Percentiles rank a stretch among this genome's conserved stretches.
Conservation (phyloP, 23 tunicate genomes). For the Trididemnum nubilum region DNA sequence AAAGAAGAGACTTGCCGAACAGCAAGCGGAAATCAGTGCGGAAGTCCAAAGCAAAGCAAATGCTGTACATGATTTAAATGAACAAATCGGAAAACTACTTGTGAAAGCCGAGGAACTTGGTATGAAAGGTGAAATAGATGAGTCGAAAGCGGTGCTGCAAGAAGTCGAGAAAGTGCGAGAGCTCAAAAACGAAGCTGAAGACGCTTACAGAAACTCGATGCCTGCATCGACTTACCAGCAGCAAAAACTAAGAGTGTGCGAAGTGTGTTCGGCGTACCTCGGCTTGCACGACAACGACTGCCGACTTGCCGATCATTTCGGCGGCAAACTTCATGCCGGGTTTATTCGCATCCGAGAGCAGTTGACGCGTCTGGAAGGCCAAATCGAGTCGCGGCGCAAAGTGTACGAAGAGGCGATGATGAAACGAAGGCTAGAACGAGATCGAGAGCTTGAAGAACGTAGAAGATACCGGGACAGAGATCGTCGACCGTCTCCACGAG, state of each 20-base stretch:
- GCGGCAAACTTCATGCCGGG: slow-evolving; percentile 97
- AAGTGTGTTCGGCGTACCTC: slow-evolving; percentile 94
- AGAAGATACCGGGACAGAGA: slow-evolving; percentile 28
- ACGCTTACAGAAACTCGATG: slow-evolving; percentile 94
- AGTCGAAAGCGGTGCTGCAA: slow-evolving; percentile 67
- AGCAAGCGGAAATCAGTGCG: slow-evolving; percentile 91
- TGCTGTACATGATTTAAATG: slow-evolving; percentile 90
- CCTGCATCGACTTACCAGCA: slow-evolving; percentile 97
- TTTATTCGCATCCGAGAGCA: slow-evolving; percentile 79
- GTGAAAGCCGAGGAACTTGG: slow-evolving; percentile 94
- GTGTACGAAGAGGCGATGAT: slow-evolving; percentile 34
- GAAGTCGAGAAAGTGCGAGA: slow-evolving; percentile 82
- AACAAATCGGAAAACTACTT: slow-evolving; percentile 77
- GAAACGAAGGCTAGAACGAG: slow-evolving; percentile 20
- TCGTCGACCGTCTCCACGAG: slow-evolving; percentile 14
- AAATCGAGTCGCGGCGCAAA: slow-evolving; percentile 25
- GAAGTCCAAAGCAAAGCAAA: slow-evolving; percentile 85
- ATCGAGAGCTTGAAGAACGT: slow-evolving; percentile 8
- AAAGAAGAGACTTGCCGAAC: slow-evolving; percentile 86
- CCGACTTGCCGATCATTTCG: slow-evolving; percentile 97
- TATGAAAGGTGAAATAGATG: slow-evolving; percentile 94
- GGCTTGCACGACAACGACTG: slow-evolving; percentile 97
- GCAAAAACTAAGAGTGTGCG: slow-evolving; percentile 94
- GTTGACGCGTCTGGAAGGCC: slow-evolving; percentile 39
- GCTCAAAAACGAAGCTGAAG: slow-evolving; percentile 87